A percentile compares a stretch with the other conserved stretches of the same genome.
phyloP scores from a whole-genome alignment of 2,113 vertebrate genomes.

The Felis chaus region DNA sequence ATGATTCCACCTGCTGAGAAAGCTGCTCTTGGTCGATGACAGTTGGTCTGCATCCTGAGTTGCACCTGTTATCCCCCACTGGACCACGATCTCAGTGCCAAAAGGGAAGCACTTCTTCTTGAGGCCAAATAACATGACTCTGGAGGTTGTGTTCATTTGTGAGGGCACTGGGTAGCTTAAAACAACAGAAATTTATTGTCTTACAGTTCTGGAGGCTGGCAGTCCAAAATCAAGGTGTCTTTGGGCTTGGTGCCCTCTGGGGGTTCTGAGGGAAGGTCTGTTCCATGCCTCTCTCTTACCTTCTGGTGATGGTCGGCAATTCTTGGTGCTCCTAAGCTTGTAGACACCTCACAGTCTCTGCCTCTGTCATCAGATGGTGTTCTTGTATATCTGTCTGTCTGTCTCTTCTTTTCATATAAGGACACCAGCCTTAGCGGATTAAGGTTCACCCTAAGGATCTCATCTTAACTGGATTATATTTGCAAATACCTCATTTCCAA shows the following conservation, averaged over 20 bases:
- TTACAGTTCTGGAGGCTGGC: background rate
- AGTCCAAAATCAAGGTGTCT: background rate
- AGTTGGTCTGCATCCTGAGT: background rate
- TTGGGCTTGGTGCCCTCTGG: background rate
- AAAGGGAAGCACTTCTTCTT: background rate
- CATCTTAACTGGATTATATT: background rate
- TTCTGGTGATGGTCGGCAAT: fast-evolving
- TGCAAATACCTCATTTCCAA: background rate
- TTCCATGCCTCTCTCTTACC: background rate
- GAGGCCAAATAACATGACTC: background rate
- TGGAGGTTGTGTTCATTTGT: background rate
- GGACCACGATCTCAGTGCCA: background rate
- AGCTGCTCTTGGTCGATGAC: background rate
- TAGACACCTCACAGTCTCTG: background rate
- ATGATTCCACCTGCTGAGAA: background rate
- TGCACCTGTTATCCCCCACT: fast-evolving
- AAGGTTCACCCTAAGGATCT: background rate
- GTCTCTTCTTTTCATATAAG: background rate
- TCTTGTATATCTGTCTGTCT: background rate
- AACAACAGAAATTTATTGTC: background rate
- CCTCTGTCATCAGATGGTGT: background rate
- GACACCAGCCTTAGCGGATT: background rate
- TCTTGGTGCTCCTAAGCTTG: background rate
- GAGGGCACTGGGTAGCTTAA: background rate
- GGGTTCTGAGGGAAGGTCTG: background rate